Evolutionary conservation across 2,113 vertebrate genomes (phyloP).

Genomic region (Erythrocercus mccallii): DNA sequence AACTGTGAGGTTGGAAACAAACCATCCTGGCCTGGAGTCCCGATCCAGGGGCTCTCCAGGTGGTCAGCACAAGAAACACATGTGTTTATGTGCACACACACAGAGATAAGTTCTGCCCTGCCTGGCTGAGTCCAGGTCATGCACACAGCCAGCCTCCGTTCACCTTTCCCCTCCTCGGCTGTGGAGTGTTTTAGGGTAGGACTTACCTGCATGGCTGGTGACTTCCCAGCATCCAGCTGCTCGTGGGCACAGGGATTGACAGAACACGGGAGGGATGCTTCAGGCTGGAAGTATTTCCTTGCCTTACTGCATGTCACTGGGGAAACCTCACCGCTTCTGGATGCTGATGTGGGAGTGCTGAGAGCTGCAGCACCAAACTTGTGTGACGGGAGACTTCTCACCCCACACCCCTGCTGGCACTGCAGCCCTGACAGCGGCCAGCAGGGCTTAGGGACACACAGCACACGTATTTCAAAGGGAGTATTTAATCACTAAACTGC

Average conservation of each 20-base stretch:
- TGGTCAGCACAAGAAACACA: rapidly evolving
- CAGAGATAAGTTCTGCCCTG: rapidly evolving
- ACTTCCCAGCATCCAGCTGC: neutral
- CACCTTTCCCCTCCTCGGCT: neutral
- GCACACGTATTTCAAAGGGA: rapidly evolving
- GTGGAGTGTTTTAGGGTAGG: rapidly evolving
- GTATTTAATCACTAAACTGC: rapidly evolving
- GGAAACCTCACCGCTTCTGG: no score
- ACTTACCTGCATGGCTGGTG: rapidly evolving
- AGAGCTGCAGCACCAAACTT: neutral
- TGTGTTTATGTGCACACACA: rapidly evolving
- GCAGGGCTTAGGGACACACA: neutral
- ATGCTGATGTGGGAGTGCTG: rapidly evolving
- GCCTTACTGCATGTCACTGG: rapidly evolving
- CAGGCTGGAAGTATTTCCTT: rapidly evolving
- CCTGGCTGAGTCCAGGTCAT: neutral
- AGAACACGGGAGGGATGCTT: neutral
- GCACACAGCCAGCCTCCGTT: rapidly evolving
- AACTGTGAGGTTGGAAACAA: neutral
- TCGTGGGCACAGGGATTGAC: neutral
- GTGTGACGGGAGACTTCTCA: rapidly evolving
- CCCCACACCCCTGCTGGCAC: rapidly evolving
- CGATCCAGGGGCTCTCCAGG: neutral
- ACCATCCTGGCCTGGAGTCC: neutral
- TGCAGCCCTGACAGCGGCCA: neutral